phyloP scores from a whole-genome alignment of 2,888 invertebrate genomes.

The Tachina lurida region DNA sequence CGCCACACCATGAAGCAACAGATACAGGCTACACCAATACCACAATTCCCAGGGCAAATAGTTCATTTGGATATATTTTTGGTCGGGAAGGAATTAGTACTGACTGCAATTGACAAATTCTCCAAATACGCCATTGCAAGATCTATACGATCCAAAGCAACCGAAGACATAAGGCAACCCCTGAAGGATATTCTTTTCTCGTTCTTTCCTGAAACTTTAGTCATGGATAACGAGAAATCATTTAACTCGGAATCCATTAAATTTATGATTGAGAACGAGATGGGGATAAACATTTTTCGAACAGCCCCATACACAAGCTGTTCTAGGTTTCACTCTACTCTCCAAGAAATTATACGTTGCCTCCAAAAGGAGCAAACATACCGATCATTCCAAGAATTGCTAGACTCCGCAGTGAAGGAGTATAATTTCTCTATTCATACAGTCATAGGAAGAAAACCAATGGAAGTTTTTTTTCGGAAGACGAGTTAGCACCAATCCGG shows the following conservation, averaged over 20 bases:
- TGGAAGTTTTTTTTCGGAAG: neutral
- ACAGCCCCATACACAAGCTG: slow-evolving; percentile 3
- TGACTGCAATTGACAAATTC: neutral
- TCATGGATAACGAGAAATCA: too few relatives aligned
- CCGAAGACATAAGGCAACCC: too few relatives aligned
- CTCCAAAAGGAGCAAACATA: neutral
- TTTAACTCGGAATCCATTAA: neutral
- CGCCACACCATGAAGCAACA: too few relatives aligned
- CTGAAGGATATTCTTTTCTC: too few relatives aligned
- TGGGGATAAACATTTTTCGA: slow-evolving; percentile 16
- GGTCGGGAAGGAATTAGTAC: neutral
- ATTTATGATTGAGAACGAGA: slow-evolving; percentile 25
- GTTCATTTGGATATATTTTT: slow-evolving; percentile 9
- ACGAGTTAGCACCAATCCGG: neutral
- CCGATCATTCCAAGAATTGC: neutral
- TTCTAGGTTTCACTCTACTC: slow-evolving; percentile 1
- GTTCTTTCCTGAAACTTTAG: too few relatives aligned
- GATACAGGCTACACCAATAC: slow-evolving; percentile 7
- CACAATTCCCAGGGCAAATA: slow-evolving; percentile 10
- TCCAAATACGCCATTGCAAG: too few relatives aligned
- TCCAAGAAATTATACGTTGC: neutral
- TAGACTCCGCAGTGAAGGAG: neutral
- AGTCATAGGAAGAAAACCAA: neutral
- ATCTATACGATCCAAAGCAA: too few relatives aligned
- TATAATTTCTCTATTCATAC: neutral